phyloP scores from a whole-genome alignment of 35 echinoderm and acorn worm genomes.

The Patiria miniata region DNA sequence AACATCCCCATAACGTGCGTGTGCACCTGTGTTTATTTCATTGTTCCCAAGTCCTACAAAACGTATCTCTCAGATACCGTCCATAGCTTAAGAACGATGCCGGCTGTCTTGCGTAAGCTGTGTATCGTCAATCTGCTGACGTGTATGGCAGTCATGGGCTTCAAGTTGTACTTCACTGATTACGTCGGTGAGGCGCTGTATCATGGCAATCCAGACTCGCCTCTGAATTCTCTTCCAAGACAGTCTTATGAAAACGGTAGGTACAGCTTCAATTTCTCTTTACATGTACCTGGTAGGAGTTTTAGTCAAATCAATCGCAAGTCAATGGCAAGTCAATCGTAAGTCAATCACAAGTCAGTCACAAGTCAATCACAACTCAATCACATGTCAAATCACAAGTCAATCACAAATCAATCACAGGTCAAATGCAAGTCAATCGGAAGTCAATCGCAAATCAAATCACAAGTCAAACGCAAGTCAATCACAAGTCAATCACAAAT shows the following conservation, averaged over 20 bases:
- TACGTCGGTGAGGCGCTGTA: slow-evolving; percentile 84
- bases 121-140: slow-evolving; percentile 82
- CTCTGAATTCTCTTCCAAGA: slow-evolving; percentile 34
- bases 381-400: too few relatives aligned
- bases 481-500: too few relatives aligned
- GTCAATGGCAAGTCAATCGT: too few relatives aligned
- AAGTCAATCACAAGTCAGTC: too few relatives aligned
- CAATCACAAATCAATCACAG: too few relatives aligned
- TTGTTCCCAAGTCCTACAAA: slow-evolving; percentile 3
- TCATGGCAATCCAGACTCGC: slow-evolving; percentile 80
- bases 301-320: not conserved
- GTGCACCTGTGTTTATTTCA: not conserved
- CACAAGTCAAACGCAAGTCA: too few relatives aligned
- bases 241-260: slow-evolving; percentile 83
- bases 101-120: slow-evolving; percentile 52
- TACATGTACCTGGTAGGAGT: not conserved
- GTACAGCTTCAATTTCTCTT: too few relatives aligned
- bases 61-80: slow-evolving; percentile 24
- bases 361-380: too few relatives aligned
- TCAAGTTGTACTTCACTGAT: slow-evolving; percentile 91
- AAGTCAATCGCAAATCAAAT: too few relatives aligned
- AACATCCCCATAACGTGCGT: not conserved
- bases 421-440: too few relatives aligned
- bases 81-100: slow-evolving; percentile 75
- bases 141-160: slow-evolving; percentile 83